phyloP scores from a whole-genome alignment of 2,113 vertebrate species.

The Castor canadensis region DNA sequence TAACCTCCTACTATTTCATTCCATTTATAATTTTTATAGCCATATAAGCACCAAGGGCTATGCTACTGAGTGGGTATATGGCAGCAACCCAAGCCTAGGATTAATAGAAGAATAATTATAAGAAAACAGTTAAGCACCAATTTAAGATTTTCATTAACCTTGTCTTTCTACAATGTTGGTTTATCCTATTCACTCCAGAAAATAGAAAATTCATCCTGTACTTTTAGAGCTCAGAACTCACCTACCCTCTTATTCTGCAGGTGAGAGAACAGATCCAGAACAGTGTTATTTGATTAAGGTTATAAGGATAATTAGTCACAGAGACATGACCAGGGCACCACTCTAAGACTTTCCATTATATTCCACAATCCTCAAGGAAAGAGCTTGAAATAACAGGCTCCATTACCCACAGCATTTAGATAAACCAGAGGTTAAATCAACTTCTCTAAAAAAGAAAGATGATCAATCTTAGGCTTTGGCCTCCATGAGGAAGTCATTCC shows the following conservation, averaged over 20 bases:
- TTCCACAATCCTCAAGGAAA: not conserved
- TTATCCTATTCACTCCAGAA: constrained; percentile 7
- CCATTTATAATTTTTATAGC: constrained; percentile 6
- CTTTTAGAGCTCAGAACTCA: not conserved
- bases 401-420: not conserved
- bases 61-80: not conserved
- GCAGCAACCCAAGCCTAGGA: not conserved
- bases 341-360: not conserved
- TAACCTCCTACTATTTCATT: not conserved
- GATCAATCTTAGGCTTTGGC: not conserved
- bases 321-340: not conserved
- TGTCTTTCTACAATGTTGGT: not conserved
- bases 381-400: not conserved
- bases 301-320: not conserved
- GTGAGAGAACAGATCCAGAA: not conserved
- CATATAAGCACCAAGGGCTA: not conserved
- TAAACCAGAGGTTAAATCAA: not conserved
- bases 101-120: constrained; percentile 16
- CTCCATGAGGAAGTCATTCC: not conserved
- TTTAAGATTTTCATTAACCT: constrained; percentile 14
- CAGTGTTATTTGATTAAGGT: not conserved
- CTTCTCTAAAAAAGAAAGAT: not conserved
- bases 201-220: not conserved
- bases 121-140: constrained; percentile 17
- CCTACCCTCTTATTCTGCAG: not conserved